Evolutionary conservation across 2,888 invertebrate genomes (phyloP), one percentile per base, ranked within the genome.

Genomic region (Aplocera efformata): DNA sequence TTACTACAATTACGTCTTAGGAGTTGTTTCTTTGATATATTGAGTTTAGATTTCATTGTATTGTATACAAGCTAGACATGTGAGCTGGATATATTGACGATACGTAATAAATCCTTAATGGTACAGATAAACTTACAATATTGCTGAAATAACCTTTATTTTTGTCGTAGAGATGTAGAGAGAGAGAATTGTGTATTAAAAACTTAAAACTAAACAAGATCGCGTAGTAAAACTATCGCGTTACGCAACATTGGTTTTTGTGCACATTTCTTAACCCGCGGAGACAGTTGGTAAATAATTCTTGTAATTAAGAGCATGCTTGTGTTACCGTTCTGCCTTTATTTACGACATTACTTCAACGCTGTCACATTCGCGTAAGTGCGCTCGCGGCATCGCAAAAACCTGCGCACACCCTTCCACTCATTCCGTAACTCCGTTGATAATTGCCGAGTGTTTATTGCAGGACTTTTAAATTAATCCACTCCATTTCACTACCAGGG

Each of bases 211-310:
- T 23, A 36, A 47, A 35, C 21, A 28, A 31, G 56, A 56, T n/a
- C n/a, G n/a, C n/a, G n/a, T n/a, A n/a, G n/a, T n/a, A n/a, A n/a
- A n/a, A n/a, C n/a, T n/a, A n/a, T n/a, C n/a, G 52, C 54, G 64
- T 80, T 77, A 72, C 60, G 69, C 65, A 73, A 79, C 63, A 63
- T 64, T 48, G 45, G 60, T 82, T 83, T 79, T 79, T 81, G 60
- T 63, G 50, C 51, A 67, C 77, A 79, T 81, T 82, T 82, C 77
- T 74, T 77, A 73, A 78, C 67, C 63, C 56, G 52, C 50, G 63
- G 61, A 63, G 71, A 73, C 77, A 70, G 75, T 73, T 67, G 67
- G 68, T 63, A 68, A 68, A 67, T 78, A 75, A 81, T 79, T 74
- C 63, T 55, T 47, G 72, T 69, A 82, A 85, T 82, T 83, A 80